Conservation (phyloP, 2,797 vertebrate genomes). For the Tachyglossus aculeatus region DNA sequence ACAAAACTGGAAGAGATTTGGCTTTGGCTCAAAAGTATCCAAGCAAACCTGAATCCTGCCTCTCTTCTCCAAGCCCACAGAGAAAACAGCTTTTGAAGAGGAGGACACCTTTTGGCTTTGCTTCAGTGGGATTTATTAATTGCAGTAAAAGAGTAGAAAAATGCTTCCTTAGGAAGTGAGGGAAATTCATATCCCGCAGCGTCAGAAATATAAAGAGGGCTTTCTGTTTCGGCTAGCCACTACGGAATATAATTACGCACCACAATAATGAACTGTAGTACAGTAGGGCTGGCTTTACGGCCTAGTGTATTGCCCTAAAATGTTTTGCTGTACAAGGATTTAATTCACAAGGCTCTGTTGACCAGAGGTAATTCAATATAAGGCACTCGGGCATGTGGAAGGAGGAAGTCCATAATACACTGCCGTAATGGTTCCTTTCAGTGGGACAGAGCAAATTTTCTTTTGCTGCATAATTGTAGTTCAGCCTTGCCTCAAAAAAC, state of each 20-base stretch:
- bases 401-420: too few species aligned
- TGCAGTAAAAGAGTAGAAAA: background rate
- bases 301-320: background rate
- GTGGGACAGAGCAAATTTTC: too few species aligned
- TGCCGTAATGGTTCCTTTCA: too few species aligned
- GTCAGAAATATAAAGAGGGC: background rate
- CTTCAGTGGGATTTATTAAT: constrained; percentile 4
- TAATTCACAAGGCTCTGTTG: background rate
- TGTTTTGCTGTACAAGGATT: background rate
- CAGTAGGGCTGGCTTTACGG: background rate
- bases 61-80: background rate
- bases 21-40: background rate
- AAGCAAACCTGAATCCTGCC: background rate
- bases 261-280: background rate
- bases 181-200: background rate
- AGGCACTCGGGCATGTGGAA: too few species aligned
- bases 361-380: background rate
- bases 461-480: too few species aligned
- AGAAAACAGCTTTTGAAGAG: background rate
- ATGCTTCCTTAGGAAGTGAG: background rate
- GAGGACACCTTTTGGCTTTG: background rate
- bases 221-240: background rate
- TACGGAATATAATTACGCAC: constrained; percentile 5
- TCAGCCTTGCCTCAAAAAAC: too few species aligned
- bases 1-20: background rate